Conservation (phyloP, 2,888 invertebrate species). For the Uloborus plumipes region DNA sequence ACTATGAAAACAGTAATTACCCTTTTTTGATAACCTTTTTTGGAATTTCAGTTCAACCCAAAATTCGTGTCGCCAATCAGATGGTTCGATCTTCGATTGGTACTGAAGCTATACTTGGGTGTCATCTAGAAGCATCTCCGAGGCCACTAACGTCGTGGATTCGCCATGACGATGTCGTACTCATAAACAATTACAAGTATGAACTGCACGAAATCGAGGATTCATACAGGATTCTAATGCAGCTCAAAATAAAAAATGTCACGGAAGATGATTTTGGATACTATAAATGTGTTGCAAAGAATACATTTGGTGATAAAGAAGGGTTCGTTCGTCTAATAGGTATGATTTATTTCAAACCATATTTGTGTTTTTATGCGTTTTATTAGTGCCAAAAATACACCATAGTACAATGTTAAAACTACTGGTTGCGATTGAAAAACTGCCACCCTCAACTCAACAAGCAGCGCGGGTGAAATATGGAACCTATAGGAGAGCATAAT, state of each 20-base stretch:
- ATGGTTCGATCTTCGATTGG: slow-evolving; percentile 63
- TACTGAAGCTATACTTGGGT: slow-evolving; percentile 65
- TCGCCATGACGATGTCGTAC: slow-evolving; percentile 58
- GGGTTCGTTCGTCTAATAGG: slow-evolving; percentile 61
- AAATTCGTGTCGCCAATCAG: slow-evolving; percentile 66
- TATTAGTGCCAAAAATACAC: no score
- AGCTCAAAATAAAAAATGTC: slow-evolving; percentile 52
- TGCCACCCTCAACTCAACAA: no score
- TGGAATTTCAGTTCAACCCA: slow-evolving; percentile 67
- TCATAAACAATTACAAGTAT: slow-evolving; percentile 58
- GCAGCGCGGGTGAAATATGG: no score
- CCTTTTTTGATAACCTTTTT: no score
- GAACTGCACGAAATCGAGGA: slow-evolving; percentile 47
- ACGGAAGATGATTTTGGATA: slow-evolving; percentile 51
- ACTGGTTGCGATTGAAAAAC: no score
- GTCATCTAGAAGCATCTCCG: slow-evolving; percentile 66
- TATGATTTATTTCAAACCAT: no score
- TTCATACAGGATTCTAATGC: slow-evolving; percentile 56
- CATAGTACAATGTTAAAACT: no score
- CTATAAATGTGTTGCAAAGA: slow-evolving; percentile 63
- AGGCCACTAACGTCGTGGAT: slow-evolving; percentile 67
- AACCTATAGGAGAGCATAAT: no score
- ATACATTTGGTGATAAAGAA: slow-evolving; percentile 64
- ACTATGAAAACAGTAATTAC: no score
- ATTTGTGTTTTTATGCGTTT: no score